Evolutionary conservation across 2,888 invertebrate genomes (phyloP), one percentile per base, ranked within the genome.

Genomic region (Lordiphosa andalusiaca): DNA sequence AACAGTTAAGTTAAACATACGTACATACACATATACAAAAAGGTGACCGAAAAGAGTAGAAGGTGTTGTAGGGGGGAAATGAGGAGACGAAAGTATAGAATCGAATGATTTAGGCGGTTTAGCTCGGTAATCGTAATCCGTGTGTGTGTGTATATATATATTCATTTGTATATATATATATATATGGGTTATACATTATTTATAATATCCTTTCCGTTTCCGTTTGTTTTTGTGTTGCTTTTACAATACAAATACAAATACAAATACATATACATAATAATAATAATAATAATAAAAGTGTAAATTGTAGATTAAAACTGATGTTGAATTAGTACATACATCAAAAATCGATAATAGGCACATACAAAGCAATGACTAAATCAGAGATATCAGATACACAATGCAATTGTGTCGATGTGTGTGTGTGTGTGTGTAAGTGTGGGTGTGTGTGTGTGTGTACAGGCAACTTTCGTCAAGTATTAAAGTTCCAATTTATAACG

Each of bases 281-380:
- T 68, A 71, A 59, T 68, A 71, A 59, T 53, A 42, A 71, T 40
- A 40, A 39, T 54, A 65, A 69, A 69, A 67, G 65, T 58, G 61
- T 66, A 63, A 73, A 42, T 54, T 38, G 51, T 55, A 64, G 41
- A 63, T 63, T 63, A 74, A 59, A 59, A 74, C 64, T 72, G 77
- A 76, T 78, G 72, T 57, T 50, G 58, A 76, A 83, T 63, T 71
- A 69, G 51, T 60, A 60, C 61, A 60, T 59, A 80, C 81, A 78
- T 83, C 73, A 60, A 78, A 76, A 83, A 78, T 83, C 61, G 73
- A 67, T 80, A 78, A 83, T 83, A 78, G 77, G 77, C 77, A 78
- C 77, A 78, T 78, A 81, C 69, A 78, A 83, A 78, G 81, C 84
- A 78, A 78, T 80, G 81, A 83, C 77, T 83, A 78, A 78, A 80